Conservation (phyloP, 2,888 invertebrate species). For the Apamea anceps region DNA sequence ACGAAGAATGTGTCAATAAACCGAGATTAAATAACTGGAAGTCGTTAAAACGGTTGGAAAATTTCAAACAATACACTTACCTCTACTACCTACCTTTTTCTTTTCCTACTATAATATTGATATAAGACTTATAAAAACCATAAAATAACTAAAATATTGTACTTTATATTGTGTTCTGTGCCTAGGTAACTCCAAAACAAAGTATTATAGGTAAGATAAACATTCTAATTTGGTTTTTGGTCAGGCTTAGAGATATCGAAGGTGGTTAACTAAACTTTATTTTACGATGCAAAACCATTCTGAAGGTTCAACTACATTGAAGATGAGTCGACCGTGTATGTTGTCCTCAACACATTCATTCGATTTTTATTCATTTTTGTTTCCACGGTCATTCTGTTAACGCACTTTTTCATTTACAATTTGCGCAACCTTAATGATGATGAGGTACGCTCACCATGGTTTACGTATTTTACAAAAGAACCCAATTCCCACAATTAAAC, state of each 20-base stretch:
- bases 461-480: slow-evolving; percentile 51
- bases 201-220: background rate
- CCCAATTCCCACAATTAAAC: slow-evolving; percentile 54
- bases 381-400: slow-evolving; percentile 37
- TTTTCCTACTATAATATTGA: background rate
- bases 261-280: background rate
- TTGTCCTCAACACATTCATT: background rate
- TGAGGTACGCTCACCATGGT: slow-evolving; percentile 44
- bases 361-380: slow-evolving; percentile 24
- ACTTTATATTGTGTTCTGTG: background rate
- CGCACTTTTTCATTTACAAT: slow-evolving; percentile 42
- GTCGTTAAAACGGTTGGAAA: background rate
- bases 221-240: background rate
- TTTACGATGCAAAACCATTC: slow-evolving; percentile 2
- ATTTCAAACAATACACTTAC: background rate
- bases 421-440: slow-evolving; percentile 43
- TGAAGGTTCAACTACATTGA: background rate
- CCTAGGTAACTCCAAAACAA: background rate
- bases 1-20: background rate
- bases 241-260: background rate
- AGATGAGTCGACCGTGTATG: background rate
- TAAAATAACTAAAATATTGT: background rate
- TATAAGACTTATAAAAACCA: background rate
- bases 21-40: background rate
- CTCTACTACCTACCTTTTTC: too few species aligned